Evolutionary conservation across 2,797 vertebrate species (phyloP), one percentile per base, ranked within the genome.

Genomic region (Macropus fuliginosus): DNA sequence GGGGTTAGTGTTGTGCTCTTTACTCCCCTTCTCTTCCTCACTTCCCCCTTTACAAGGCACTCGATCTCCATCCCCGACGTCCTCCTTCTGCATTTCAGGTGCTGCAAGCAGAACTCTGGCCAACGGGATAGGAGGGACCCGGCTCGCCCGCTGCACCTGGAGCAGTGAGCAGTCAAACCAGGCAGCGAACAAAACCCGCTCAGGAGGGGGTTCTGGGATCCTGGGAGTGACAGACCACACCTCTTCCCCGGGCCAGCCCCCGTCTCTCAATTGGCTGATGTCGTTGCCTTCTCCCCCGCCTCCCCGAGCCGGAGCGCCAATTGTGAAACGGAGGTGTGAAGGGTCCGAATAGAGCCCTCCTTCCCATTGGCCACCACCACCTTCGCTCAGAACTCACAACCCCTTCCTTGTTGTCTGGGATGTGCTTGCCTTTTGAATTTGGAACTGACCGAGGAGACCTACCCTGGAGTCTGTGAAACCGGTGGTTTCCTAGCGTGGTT

Each of bases 51-150:
- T 24, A 34, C 31, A 16, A 2, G 10, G n/a, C n/a, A 81, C 46
- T 10, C 18, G 21, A 34, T 46, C 66, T 81, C 66, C 66, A 46
- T 46, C 40, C n/a, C n/a, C n/a, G 18, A 46, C 18, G 18, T 6
- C 74, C 21, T 50, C 21, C 21, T 40, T 2, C 16, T 27, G 40
- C 27, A 50, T 87, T 12, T 40, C 74, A 87, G 40, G 74, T 27
- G 40, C 40, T 46, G 18, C 9, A 24, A 46, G 74, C 40, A 12
- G 40, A 27, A 27, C 21, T 87, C 24, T 1, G 21, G 40, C 40
- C 40, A 11, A 46, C 3, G 4, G 40, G 9, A 11, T 0, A 11
- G 21, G 0, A 11, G 27, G 74, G 2, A 1, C 8, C 21, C 4
- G 74, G 21, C 74, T 46, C 18, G n/a, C 18, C n/a, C 2, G n/a